Base-by-base conservation (phyloP, 2,113 vertebrate species). In the Equus quagga region DNA sequence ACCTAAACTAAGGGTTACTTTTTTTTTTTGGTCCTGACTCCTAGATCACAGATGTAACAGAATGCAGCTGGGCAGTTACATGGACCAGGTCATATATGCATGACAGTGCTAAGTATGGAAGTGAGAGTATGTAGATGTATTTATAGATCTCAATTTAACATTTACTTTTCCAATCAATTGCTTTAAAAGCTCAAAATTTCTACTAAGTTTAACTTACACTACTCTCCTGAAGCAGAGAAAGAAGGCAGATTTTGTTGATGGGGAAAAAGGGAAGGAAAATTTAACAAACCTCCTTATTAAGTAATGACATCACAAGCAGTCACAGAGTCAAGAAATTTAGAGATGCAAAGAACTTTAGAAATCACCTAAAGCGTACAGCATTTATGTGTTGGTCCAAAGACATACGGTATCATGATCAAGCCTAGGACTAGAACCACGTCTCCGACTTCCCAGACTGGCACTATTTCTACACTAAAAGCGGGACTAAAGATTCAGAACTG, bases 111-210 rank as follows among this genome's bases (percentile, higher is more conserved):
- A 13, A 24, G 12, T 33, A 72, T 26, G 14, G 18, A 64, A 1
- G 78, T 19, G 46, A 82, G 17, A 92, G 28, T 60, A 72, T 0
- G 2, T 19, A 73, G 4, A 12, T 85, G 1, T 76, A 28, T 28
- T 41, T 78, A 91, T 6, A 44, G 28, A 89, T 80, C 13, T 49
- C n/a, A 95, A 78, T 19, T 28, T 64, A 51, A 26, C 10, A 79
- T 75, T 91, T 87, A 41, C 51, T 78, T 96, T 67, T 26, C 60
- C 31, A 89, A 80, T 87, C 70, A 83, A 54, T 64, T 79, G 88
- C 44, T 73, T 96, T 73, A 89, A 95, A 86, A 93, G 23, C 17
- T 94, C 23, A 33, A 86, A 60, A 76, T 56, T 87, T 96, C 44
- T 56, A 36, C 21, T 87, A 75, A 92, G 4, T 92, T 70, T 89